phyloP scores from a whole-genome alignment of 2,888 invertebrate genomes.

The Strigamia transsilvanica region DNA sequence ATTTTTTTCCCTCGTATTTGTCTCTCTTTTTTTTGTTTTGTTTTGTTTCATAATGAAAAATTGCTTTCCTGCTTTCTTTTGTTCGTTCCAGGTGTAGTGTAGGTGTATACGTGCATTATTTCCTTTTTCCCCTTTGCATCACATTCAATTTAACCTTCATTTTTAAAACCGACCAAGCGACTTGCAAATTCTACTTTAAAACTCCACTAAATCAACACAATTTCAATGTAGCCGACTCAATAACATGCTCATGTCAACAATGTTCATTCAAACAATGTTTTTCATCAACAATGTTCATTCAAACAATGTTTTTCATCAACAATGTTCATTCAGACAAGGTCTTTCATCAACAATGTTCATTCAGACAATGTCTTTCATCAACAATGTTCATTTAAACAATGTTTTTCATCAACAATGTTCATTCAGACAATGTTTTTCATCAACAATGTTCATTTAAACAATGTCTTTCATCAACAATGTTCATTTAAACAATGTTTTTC shows the following conservation, averaged over 20 bases:
- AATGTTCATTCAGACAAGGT: too few species aligned
- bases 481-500: too few species aligned
- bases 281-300: too few species aligned
- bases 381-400: too few species aligned
- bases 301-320: too few species aligned
- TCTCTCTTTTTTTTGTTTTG: not conserved
- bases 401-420: not conserved
- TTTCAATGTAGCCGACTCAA: not conserved
- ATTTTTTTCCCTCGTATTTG: not conserved
- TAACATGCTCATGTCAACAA: too few species aligned
- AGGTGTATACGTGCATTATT: not conserved
- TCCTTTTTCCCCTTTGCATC: not conserved
- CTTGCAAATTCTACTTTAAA: not conserved
- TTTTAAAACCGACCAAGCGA: not conserved
- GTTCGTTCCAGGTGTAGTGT: slow-evolving; percentile 17
- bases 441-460: too few species aligned
- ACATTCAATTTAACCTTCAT: not conserved
- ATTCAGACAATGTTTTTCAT: too few species aligned
- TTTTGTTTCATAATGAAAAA: slow-evolving; percentile 30
- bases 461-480: too few species aligned
- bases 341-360: too few species aligned
- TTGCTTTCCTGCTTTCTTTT: not conserved
- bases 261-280: too few species aligned
- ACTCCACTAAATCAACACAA: not conserved
- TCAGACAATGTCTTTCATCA: too few species aligned